Conservation (phyloP, 2,888 invertebrate species). For the Polietes domitor region DNA sequence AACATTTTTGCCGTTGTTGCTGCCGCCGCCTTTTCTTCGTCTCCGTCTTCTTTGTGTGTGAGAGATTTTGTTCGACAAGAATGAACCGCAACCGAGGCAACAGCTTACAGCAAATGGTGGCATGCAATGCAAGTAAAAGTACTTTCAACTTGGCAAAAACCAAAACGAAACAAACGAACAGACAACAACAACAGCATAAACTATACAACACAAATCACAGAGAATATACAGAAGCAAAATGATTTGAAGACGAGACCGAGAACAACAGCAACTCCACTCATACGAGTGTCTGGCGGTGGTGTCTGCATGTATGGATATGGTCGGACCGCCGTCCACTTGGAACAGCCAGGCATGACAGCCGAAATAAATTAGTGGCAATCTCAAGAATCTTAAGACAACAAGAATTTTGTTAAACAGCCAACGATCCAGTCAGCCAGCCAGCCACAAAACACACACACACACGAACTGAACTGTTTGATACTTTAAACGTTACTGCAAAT, state of each 20-base stretch:
- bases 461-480: constrained; percentile 14
- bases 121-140: constrained; percentile 66
- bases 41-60: neutral
- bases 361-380: constrained; percentile 65
- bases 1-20: constrained; percentile 49
- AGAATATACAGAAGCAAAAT: constrained; percentile 38
- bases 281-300: neutral
- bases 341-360: constrained; percentile 63
- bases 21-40: neutral
- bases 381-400: constrained; percentile 56
- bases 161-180: neutral
- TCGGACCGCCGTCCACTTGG: constrained; percentile 26
- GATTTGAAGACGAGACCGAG: neutral
- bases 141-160: constrained; percentile 60
- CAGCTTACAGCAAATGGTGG: constrained; percentile 32
- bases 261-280: constrained; percentile 54
- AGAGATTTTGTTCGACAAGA: constrained; percentile 34
- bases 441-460: neutral
- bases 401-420: constrained; percentile 34
- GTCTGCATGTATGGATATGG: neutral
- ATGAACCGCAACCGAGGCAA: constrained; percentile 54
- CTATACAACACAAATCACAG: constrained; percentile 12
- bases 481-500: constrained; percentile 47
- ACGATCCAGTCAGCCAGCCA: neutral
- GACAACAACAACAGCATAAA: no score